These are phyloP conservation scores for Regulus satrapa DNA, from an alignment of 2,113 vertebrate genomes.

Conservation along the genomic window DNA sequence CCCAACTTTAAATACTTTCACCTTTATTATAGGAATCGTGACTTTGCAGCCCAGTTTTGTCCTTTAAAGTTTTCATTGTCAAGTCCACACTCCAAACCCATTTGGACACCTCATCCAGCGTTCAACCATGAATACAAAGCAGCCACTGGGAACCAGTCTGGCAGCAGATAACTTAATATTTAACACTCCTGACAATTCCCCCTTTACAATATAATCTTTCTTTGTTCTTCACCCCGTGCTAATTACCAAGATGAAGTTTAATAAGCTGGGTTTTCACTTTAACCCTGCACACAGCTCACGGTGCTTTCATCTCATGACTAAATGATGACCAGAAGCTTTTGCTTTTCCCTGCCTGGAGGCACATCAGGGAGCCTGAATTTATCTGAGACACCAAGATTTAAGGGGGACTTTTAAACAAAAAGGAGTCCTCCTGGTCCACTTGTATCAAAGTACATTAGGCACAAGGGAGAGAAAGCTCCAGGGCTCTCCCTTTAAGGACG, in stretches of 20 bases:
- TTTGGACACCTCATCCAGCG: neutral
- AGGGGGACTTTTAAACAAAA: neutral
- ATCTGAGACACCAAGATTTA: neutral
- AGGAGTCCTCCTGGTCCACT: neutral
- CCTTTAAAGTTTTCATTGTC: neutral
- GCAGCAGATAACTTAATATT: neutral
- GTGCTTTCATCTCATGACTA: neutral
- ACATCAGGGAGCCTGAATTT: neutral
- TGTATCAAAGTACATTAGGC: neutral
- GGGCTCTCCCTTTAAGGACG: neutral
- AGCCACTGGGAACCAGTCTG: neutral
- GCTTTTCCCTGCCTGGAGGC: neutral
- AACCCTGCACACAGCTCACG: neutral
- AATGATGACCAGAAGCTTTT: neutral
- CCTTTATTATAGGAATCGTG: neutral
- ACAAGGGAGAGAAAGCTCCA: accelerated
- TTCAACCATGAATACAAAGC: neutral
- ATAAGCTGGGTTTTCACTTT: neutral
- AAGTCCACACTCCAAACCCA: neutral
- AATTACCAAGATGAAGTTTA: neutral
- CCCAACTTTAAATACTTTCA: neutral
- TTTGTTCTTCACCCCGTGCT: neutral
- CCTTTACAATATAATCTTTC: neutral
- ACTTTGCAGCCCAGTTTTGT: neutral
- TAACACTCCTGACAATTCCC: neutral